Evolutionary conservation across 2,113 vertebrate species (phyloP).

Genomic region (Leucoraja erinaceus): DNA sequence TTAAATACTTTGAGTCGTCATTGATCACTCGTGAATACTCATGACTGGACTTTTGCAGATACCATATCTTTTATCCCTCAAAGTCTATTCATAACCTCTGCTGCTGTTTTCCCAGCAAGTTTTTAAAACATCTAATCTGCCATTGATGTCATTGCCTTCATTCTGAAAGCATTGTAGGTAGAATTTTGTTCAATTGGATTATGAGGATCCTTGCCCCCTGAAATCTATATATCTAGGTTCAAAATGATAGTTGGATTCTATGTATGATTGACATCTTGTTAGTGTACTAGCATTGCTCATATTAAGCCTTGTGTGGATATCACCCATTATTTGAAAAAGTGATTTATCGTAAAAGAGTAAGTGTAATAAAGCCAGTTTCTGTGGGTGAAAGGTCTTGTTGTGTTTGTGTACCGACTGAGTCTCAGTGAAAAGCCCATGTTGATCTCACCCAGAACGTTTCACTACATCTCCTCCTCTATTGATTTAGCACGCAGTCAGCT

Average conservation of each 20-base stretch:
- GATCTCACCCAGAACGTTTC: background rate
- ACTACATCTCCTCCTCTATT: background rate
- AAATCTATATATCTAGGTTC: background rate
- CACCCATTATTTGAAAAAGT: background rate
- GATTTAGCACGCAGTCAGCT: background rate
- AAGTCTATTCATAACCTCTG: background rate
- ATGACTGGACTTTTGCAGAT: background rate
- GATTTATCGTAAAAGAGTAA: background rate
- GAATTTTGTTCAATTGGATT: background rate
- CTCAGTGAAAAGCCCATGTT: background rate
- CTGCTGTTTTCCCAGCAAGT: background rate
- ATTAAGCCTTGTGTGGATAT: background rate
- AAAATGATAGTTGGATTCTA: background rate
- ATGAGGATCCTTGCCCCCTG: background rate
- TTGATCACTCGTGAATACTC: background rate
- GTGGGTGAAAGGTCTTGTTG: background rate
- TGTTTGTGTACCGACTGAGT: background rate
- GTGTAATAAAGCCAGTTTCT: background rate
- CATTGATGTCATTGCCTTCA: background rate
- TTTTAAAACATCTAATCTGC: background rate
- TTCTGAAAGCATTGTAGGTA: background rate
- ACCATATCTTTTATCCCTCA: background rate
- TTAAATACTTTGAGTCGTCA: background rate
- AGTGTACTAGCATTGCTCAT: background rate
- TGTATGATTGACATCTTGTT: background rate